Evolutionary conservation across 2,113 vertebrate species (phyloP).

Genomic region (Balaeniceps rex): DNA sequence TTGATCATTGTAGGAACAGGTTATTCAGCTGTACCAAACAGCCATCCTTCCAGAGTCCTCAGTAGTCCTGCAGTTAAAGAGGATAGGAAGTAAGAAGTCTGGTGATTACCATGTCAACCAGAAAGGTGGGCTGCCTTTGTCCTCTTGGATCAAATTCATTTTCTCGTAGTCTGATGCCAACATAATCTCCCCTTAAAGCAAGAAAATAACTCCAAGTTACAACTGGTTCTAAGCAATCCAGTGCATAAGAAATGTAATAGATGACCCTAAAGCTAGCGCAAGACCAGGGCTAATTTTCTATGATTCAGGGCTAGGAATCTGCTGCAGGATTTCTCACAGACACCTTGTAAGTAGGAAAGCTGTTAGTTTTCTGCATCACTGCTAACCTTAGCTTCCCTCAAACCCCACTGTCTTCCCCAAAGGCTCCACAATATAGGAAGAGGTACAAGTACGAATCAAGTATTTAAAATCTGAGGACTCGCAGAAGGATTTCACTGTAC

Average conservation of each 20-base stretch:
- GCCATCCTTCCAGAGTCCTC: neutral
- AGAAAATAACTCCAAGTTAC: conserved; percentile 43
- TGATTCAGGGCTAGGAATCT: neutral
- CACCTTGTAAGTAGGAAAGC: neutral
- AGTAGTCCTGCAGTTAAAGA: neutral
- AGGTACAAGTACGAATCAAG: neutral
- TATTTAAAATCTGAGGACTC: neutral
- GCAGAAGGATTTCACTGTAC: neutral
- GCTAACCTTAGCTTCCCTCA: neutral
- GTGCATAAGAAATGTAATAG: neutral
- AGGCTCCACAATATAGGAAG: neutral
- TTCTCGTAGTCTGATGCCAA: conserved; percentile 83
- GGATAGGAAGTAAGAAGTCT: neutral
- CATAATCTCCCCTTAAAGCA: conserved; percentile 78
- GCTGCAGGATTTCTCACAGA: neutral
- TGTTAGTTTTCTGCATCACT: neutral
- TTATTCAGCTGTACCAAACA: neutral
- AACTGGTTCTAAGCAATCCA: neutral
- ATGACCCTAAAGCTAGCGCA: neutral
- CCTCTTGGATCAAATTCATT: conserved; percentile 85
- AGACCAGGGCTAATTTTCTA: neutral
- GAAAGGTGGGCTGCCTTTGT: conserved; percentile 68
- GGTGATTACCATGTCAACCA: conserved; percentile 83
- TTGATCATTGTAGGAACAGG: neutral
- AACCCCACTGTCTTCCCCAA: neutral